Evolutionary conservation across 2,113 vertebrate species (phyloP), one percentile per base, ranked within the genome.

Genomic region (Thunnus maccoyii): DNA sequence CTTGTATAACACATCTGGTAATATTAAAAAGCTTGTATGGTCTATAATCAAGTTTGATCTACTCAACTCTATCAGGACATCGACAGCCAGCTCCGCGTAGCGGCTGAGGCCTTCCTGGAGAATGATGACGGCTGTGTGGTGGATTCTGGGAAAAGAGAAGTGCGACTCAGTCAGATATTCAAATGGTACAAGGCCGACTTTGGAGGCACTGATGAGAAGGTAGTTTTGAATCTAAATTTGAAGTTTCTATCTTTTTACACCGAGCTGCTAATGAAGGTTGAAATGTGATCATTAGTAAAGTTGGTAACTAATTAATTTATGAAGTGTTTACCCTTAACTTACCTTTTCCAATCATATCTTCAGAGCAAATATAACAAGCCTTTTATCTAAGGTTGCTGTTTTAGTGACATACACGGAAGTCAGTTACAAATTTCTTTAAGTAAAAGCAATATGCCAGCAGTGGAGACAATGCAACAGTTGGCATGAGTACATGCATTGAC

Each of bases 101-200:
- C 96, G n/a, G 95, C 95, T 0, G 93, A 95, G 58, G 93, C 93
- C 61, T 96, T 96, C 84, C 85, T 96, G 85, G 95, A 96, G 80
- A 93, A 94, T 17, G 93, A 95, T 2, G 92, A 95, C 3, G 90
- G 78, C 74, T 95, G 95, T 14, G 8, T 89, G 76, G 94, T 96
- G 72, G 94, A 96, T 86, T 78, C 88, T 55, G 88, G 73, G 63
- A 94, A 94, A 84, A 79, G 72, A 57, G 95, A 96, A 90, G 94
- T 96, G 64, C 90, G 88, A 65, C 94, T 96, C 27, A 96, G 94
- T 89, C 94, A 94, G 82, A 94, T 96, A 78, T 96, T 96, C 72
- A 96, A 96, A 67, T 96, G 95, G 95, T 96, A 96, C 93, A 95
- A 94, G 80, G 82, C 80, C 12, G 96, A 96, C 83, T 96, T 96